Percentiles rank a stretch among this genome's conserved stretches.
Evolutionary conservation across 2,113 vertebrate genomes (phyloP).

Genomic region (Axis porcinus): DNA sequence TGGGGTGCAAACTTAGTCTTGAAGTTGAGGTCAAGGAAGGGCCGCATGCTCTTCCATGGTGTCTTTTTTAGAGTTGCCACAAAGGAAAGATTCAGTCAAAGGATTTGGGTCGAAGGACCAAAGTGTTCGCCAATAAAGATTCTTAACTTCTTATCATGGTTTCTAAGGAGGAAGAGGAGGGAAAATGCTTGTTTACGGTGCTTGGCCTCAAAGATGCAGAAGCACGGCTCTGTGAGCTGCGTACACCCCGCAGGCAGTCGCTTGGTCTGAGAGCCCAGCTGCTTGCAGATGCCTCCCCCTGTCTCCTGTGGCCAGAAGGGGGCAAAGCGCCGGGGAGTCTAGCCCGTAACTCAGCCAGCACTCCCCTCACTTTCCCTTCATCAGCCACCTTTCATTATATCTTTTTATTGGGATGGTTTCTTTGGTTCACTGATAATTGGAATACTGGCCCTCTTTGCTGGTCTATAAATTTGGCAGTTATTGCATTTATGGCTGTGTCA

Average conservation of each 20-base stretch:
- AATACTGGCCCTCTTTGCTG: constrained; percentile 52
- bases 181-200: neutral
- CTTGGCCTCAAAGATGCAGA: neutral
- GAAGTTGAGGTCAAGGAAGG: neutral
- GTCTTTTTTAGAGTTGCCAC: neutral
- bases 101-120: neutral
- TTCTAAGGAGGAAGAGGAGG: neutral
- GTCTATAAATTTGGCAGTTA: constrained; percentile 57
- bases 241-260: fast-evolving
- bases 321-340: fast-evolving
- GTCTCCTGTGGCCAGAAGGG: neutral
- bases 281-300: neutral
- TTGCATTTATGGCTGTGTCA: neutral
- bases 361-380: neutral
- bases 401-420: constrained; percentile 48
- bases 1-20: neutral
- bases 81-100: neutral
- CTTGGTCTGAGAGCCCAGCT: neutral
- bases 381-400: constrained; percentile 13
- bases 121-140: neutral
- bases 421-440: constrained; percentile 63
- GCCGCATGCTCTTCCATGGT: fast-evolving
- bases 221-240: neutral
- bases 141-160: neutral
- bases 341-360: neutral